These are phyloP conservation scores for Tachycineta bicolor DNA, from an alignment of 2,113 vertebrate genomes.

Conservation along the genomic window DNA sequence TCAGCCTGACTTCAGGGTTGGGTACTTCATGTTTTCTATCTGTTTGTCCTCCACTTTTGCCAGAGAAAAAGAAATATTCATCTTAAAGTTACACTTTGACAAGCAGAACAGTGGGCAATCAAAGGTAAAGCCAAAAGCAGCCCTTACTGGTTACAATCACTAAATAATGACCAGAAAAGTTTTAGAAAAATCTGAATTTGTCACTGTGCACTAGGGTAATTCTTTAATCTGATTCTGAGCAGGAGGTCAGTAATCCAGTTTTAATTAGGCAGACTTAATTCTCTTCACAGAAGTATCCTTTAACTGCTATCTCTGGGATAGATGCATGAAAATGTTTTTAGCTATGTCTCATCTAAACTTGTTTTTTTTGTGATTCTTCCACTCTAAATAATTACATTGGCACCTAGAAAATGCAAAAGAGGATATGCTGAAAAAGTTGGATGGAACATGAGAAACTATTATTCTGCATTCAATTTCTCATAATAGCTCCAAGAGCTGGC, in stretches of 20 bases:
- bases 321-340: background rate
- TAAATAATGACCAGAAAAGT: background rate
- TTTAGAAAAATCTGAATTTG: background rate
- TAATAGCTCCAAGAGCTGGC: background rate
- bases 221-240: background rate
- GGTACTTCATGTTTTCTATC: background rate
- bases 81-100: background rate
- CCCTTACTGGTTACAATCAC: background rate
- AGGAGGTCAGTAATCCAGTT: background rate
- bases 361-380: background rate
- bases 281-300: background rate
- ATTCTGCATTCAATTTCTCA: background rate
- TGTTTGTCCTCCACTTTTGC: background rate
- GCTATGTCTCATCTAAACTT: background rate
- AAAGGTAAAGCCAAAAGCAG: background rate
- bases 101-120: background rate
- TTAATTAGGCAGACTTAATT: background rate
- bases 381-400: conserved; percentile 35
- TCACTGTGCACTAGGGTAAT: background rate
- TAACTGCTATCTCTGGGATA: background rate
- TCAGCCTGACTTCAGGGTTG: background rate
- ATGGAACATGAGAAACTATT: background rate
- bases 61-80: background rate
- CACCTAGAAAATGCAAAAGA: background rate
- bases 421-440: background rate